Evolutionary conservation across 2,888 invertebrate species (phyloP).

Genomic region (Callosobruchus maculatus): DNA sequence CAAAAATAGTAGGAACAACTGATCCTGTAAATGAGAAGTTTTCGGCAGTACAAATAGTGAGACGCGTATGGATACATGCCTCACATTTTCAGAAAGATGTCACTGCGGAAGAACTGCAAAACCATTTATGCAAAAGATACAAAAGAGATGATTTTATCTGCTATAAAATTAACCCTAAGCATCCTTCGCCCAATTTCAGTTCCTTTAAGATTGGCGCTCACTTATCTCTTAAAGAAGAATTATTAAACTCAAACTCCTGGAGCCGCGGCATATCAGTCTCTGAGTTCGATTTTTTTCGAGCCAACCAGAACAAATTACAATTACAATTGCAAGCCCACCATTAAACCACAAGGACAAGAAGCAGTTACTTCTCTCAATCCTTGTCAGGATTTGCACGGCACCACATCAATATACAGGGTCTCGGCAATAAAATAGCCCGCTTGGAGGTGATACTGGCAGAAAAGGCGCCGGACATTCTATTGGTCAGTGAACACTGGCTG

Average conservation of each 20-base stretch:
- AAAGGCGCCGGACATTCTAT: background rate
- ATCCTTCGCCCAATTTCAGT: background rate
- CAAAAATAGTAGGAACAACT: background rate
- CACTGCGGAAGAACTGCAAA: background rate
- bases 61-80: background rate
- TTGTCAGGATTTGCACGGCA: too few species aligned
- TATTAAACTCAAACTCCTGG: background rate
- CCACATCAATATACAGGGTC: background rate
- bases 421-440: background rate
- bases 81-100: conserved; percentile 1
- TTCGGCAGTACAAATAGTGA: background rate
- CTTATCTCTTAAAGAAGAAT: background rate
- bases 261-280: background rate
- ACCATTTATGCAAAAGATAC: background rate
- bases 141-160: background rate
- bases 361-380: background rate
- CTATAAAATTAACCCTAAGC: background rate
- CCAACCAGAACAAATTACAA: background rate
- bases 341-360: background rate
- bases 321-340: background rate
- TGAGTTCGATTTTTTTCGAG: conserved; percentile 3
- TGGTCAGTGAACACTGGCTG: conserved; percentile 3
- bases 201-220: conserved; percentile 1
- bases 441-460: background rate
- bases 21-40: background rate